phyloP scores from a whole-genome alignment of 2,888 invertebrate genomes.

The Mythimna pallens region DNA sequence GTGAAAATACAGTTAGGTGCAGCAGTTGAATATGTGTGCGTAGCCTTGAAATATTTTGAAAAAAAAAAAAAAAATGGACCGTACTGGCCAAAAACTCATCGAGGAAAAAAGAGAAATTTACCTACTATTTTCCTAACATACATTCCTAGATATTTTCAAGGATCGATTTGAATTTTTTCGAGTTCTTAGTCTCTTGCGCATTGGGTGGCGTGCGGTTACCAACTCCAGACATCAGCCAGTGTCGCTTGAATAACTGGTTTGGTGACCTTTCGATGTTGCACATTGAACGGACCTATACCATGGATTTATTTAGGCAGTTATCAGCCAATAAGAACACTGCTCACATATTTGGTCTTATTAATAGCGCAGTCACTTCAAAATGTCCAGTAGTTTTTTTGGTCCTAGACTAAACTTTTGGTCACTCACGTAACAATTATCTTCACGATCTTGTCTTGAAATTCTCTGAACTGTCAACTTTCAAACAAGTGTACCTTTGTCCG shows the following conservation, averaged over 20 bases:
- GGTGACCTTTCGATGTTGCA: slow-evolving; percentile 85
- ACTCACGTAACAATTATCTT: slow-evolving; percentile 3
- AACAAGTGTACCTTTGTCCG: background rate
- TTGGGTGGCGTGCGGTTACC: slow-evolving; percentile 64
- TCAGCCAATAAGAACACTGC: slow-evolving; percentile 47
- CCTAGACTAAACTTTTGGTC: slow-evolving; percentile 2
- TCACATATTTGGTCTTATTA: slow-evolving; percentile 40
- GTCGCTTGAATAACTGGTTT: slow-evolving; percentile 86
- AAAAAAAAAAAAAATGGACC: background rate
- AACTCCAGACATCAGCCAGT: slow-evolving; percentile 68
- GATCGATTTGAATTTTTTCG: slow-evolving; percentile 19
- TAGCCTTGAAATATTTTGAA: slow-evolving; percentile 27
- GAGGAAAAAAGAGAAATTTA: background rate
- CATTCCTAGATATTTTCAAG: slow-evolving; percentile 30
- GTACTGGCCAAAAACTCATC: background rate
- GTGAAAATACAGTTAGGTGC: slow-evolving; percentile 50
- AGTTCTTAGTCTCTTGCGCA: slow-evolving; percentile 47
- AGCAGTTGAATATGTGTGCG: slow-evolving; percentile 12
- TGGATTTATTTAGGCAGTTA: slow-evolving; percentile 69
- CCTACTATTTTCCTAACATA: background rate
- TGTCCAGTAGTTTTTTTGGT: slow-evolving; percentile 2
- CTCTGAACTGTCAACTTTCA: slow-evolving; percentile 13
- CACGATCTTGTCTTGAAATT: slow-evolving; percentile 20
- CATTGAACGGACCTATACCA: slow-evolving; percentile 72
- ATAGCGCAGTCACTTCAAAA: background rate